phyloP scores from a whole-genome alignment of 2,888 invertebrate species.

The Argyresthia goedartella region DNA sequence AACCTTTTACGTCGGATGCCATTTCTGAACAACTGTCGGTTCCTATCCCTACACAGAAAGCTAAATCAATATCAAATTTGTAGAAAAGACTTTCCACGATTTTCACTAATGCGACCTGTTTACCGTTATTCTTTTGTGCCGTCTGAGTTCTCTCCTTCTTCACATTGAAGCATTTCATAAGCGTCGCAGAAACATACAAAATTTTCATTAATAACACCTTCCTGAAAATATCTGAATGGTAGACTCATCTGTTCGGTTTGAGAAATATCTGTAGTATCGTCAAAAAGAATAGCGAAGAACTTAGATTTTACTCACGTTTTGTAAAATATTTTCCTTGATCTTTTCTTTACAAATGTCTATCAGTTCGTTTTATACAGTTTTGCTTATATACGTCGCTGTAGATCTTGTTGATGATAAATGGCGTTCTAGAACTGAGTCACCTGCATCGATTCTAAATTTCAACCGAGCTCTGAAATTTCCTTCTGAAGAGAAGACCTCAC shows the following conservation, averaged over 20 bases:
- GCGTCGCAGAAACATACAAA: neutral
- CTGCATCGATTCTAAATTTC: slow-evolving; percentile 10
- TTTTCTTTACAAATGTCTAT: slow-evolving; percentile 11
- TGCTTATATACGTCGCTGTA: slow-evolving; percentile 12
- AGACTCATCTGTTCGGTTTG: slow-evolving; percentile 14
- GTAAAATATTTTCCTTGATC: slow-evolving; percentile 11
- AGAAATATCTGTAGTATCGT: slow-evolving; percentile 21
- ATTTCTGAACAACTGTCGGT: slow-evolving; percentile 24
- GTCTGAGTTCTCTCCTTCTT: slow-evolving; percentile 7
- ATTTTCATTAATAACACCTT: too few species aligned
- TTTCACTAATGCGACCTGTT: slow-evolving; percentile 12
- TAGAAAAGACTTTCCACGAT: slow-evolving; percentile 16
- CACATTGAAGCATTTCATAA: slow-evolving; percentile 2
- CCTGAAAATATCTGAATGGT: too few species aligned
- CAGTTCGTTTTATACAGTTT: too few species aligned
- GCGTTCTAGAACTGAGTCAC: slow-evolving; percentile 9
- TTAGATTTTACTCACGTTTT: slow-evolving; percentile 8
- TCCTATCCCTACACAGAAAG: slow-evolving; percentile 15
- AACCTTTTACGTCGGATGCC: slow-evolving; percentile 20
- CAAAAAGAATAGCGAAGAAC: slow-evolving; percentile 18
- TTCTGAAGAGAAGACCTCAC: slow-evolving; percentile 8
- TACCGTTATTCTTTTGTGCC: slow-evolving; percentile 13
- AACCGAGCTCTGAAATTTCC: slow-evolving; percentile 12
- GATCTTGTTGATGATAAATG: slow-evolving; percentile 11
- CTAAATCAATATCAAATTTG: slow-evolving; percentile 17